Conservation (phyloP, 2,888 invertebrate species). For the Eurytoma californica region DNA sequence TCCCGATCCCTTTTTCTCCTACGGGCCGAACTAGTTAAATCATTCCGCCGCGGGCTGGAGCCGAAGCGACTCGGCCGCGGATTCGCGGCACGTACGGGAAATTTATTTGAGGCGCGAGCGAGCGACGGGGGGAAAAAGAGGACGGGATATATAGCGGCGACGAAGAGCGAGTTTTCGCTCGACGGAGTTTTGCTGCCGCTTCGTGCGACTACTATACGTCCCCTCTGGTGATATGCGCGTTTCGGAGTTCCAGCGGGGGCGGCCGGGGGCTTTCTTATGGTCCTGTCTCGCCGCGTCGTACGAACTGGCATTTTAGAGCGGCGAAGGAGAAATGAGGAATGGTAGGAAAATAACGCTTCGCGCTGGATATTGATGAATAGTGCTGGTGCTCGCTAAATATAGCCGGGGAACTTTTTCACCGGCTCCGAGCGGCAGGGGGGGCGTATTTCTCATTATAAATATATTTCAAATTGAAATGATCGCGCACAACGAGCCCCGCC, state of each 20-base stretch:
- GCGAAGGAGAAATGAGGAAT: not conserved
- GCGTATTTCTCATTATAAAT: not conserved
- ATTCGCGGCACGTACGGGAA: conserved; percentile 71
- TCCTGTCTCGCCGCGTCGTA: not conserved
- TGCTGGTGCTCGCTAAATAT: not conserved
- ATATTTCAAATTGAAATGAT: too few species aligned
- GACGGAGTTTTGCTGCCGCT: conserved; percentile 34
- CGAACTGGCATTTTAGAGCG: conserved; percentile 14
- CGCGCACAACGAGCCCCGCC: too few species aligned
- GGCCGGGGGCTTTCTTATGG: conserved; percentile 2
- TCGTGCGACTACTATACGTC: not conserved
- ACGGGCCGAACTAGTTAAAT: conserved; percentile 58
- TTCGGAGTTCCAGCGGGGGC: not conserved
- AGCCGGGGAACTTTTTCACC: not conserved
- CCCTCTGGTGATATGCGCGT: not conserved
- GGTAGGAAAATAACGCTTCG: not conserved
- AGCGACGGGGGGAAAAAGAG: conserved; percentile 1
- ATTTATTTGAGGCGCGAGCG: conserved; percentile 72
- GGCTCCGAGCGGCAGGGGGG: not conserved
- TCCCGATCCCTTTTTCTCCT: conserved; percentile 6
- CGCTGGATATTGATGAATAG: too few species aligned
- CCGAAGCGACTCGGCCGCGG: conserved; percentile 52
- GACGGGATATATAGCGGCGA: not conserved
- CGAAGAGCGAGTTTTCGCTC: conserved; percentile 35
- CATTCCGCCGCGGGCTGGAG: conserved; percentile 61